phyloP scores from a whole-genome alignment of 2,888 invertebrate genomes.

The Caenorhabditis virilis region DNA sequence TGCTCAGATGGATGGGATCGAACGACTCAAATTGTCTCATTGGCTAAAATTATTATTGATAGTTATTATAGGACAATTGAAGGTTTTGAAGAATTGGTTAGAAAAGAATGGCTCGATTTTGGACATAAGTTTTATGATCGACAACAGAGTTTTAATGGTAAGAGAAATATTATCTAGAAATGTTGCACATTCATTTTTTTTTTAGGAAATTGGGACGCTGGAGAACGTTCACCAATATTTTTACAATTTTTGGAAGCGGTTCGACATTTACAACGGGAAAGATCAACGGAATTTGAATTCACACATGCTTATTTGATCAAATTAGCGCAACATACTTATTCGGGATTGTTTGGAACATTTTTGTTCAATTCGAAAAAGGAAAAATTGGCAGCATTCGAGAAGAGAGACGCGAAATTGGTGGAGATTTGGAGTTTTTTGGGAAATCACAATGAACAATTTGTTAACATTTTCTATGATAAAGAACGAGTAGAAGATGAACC shows the following conservation, averaged over 20 bases:
- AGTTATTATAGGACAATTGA: constrained; percentile 90
- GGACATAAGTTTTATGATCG: constrained; percentile 98
- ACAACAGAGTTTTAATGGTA: constrained; percentile 71
- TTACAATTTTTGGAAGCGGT: constrained; percentile 96
- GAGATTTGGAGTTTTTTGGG: constrained; percentile 44
- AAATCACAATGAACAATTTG: constrained; percentile 37
- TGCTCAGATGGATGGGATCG: constrained; percentile 99
- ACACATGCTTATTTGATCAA: constrained; percentile 91
- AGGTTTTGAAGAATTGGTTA: constrained; percentile 88
- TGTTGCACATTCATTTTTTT: constrained; percentile 6
- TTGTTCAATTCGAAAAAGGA: constrained; percentile 71
- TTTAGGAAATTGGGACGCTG: constrained; percentile 75
- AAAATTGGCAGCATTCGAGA: constrained; percentile 11
- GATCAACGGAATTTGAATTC: constrained; percentile 90
- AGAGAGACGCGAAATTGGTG: constrained; percentile 20
- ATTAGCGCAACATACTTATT: constrained; percentile 90
- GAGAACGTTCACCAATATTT: constrained; percentile 95
- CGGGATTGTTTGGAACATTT: constrained; percentile 95
- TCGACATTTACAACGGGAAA: constrained; percentile 77
- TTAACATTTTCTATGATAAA: constrained; percentile 37
- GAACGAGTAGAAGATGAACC: constrained; percentile 16
- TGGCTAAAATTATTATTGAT: constrained; percentile 89
- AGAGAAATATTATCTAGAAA: constrained; percentile 2
- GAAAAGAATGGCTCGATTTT: constrained; percentile 95
- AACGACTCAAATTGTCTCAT: constrained; percentile 92